Percentiles rank a stretch among this genome's conserved stretches.
phyloP scores from a whole-genome alignment of 2,888 invertebrate genomes.

The Dolichopus griseipennis region DNA sequence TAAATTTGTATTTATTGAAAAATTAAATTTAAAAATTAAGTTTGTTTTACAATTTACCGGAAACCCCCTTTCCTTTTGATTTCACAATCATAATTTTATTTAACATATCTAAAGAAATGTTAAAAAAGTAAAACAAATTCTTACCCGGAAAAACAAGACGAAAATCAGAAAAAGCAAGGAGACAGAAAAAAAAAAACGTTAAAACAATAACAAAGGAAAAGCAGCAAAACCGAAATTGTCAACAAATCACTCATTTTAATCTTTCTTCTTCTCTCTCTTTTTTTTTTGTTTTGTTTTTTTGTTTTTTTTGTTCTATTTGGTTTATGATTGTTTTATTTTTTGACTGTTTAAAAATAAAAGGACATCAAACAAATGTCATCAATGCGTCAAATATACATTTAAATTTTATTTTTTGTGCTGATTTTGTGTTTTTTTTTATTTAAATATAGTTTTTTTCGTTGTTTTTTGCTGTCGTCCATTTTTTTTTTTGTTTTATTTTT shows the following conservation, averaged over 20 bases:
- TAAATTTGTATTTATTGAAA: too few species aligned
- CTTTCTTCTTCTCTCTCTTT: background rate
- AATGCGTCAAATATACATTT: constrained; percentile 5
- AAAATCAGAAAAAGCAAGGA: background rate
- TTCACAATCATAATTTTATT: too few species aligned
- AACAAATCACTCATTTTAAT: constrained; percentile 3
- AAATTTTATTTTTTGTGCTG: background rate
- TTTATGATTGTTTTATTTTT: background rate
- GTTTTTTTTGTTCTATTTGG: too few species aligned
- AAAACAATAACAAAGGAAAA: too few species aligned
- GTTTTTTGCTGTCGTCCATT: background rate
- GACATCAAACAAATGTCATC: constrained; percentile 1
- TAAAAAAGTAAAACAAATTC: too few species aligned
- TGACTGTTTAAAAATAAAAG: background rate
- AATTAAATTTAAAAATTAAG: too few species aligned
- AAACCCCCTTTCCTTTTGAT: too few species aligned
- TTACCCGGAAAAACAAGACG: too few species aligned
- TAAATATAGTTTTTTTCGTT: background rate
- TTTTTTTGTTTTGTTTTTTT: too few species aligned
- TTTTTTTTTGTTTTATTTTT: background rate
- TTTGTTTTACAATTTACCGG: too few species aligned
- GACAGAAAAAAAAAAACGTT: background rate
- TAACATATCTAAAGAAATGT: too few species aligned
- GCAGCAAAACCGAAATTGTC: background rate
- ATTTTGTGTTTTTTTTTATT: background rate